Evolutionary conservation across 2,888 invertebrate species (phyloP).

Genomic region (Mamestra brassicae): DNA sequence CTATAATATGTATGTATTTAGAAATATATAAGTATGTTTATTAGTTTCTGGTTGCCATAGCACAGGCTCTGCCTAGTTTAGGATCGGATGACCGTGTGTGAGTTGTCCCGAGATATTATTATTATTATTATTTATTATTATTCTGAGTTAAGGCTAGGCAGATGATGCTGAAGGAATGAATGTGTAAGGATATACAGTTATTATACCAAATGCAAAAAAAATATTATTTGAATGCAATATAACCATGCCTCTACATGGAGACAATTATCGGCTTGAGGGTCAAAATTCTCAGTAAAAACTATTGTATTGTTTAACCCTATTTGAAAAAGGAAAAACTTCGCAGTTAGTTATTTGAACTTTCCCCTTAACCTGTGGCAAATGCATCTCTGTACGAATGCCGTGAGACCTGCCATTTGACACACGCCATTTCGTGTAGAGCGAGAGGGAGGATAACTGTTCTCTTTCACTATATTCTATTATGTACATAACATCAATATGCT

Average conservation of each 20-base stretch:
- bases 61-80: too few species aligned
- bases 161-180: too few species aligned
- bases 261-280: not conserved
- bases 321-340: not conserved
- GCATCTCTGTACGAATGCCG: conserved; percentile 75
- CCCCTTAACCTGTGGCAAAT: conserved; percentile 46
- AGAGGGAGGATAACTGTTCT: conserved; percentile 62
- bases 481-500: conserved; percentile 32
- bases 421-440: conserved; percentile 78
- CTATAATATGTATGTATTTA: too few species aligned
- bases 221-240: not conserved
- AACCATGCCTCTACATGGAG: not conserved
- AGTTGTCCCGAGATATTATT: too few species aligned
- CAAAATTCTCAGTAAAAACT: not conserved
- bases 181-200: too few species aligned
- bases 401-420: conserved; percentile 84
- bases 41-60: too few species aligned
- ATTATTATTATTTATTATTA: too few species aligned
- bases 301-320: not conserved
- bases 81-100: too few species aligned
- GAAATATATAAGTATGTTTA: too few species aligned
- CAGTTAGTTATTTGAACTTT: not conserved
- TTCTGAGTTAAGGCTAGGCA: too few species aligned
- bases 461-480: conserved; percentile 65
- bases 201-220: too few species aligned